Base-by-base conservation (phyloP, 2,888 invertebrate genomes). In the Eupithecia subumbrata region DNA sequence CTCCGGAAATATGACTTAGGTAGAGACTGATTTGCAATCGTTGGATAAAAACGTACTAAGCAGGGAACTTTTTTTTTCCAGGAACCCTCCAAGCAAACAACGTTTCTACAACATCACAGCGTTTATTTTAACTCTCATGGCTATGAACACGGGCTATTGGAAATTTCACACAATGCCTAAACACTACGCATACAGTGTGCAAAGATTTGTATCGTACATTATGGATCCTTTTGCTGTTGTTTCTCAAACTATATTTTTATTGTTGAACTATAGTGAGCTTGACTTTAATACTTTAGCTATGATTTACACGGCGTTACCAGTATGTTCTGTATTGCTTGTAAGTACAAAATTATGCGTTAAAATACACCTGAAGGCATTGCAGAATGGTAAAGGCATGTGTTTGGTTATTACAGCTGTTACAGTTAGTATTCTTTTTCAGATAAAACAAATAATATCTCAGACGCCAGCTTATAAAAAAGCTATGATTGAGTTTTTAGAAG, bases 21-120 rank as follows among this genome's bases (percentile, higher is more conserved):
- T 18, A 48, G 8, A 18, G 48, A 52, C 52, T 18, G 18, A 16
- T 45, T 30, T 16, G 16, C n/a, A n/a, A 52, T 52, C 2, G n/a
- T 52, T 52, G 1, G 60, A 25, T 60, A 25, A 5, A 60, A 25
- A 22, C 22, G 11, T 56, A 14, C 12, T 11, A 56, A 52, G 3
- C n/a, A 48, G 8, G n/a, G n/a, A 0, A n/a, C n/a, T 66, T 18
- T 37, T 37, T 48, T 70, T 37, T 74, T 60, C 48, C 77, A 82
- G 82, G 37, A 76, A 76, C 2, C 78, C 76, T 25, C 82, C 82
- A 11, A 76, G 79, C 40, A 66, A 80, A 5, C 82, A 82, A 34
- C 30, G 64, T 3, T 81, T 79, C 63, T 81, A 82, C 76, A 78
- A 75, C 67, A 11, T 71, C 1, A 67, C 81, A 37, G 79, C 75